Base-by-base conservation (phyloP, 1,140 invertebrate species). In the Drosophila nannoptera region DNA sequence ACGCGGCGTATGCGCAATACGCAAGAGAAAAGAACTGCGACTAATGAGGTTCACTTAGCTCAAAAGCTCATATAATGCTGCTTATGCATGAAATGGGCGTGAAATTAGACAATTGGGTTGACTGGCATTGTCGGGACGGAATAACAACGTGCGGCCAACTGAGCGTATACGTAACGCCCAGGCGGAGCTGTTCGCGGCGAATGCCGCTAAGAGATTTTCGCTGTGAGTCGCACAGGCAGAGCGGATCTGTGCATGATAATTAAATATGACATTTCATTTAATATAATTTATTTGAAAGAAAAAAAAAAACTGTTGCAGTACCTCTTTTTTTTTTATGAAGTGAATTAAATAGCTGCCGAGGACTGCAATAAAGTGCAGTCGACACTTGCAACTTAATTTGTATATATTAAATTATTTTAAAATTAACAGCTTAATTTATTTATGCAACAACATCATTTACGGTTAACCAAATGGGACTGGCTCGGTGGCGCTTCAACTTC, bases 391-490 rank as follows among this genome's bases (percentile, higher is more conserved):
- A 65, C 75, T 82, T 77, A 74, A 81, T 81, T 81, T 77, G 78
- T 67, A 60, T 62, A 74, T 59, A 74, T 82, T 68, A 71, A 78
- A 83, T 82, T 82, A 77, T 71, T 67, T 82, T 82, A 50, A 73
- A 83, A 83, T 82, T 72, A 73, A 54, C 66, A 72, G 66, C 75
- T 83, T 83, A 82, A 82, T 83, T 82, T 71, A 82, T 82, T 81
- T 78, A 83, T 75, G 48, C 59, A 69, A 75, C 74, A 82, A 68
- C 59, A 77, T 71, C 59, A 77, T 77, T 82, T 82, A 70, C 62
- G 67, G 65, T 70, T 63, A 31, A 65, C 56, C 67, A 52, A 38
- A 46, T 61, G 54, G 42, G 32, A 49, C 53, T 65, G 60, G 64
- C 78, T 71, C 45, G 65, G 53, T 75, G 65, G 32, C 56, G 6